Conservation (phyloP, 2,113 vertebrate genomes). For the Coptodon bakossiorum region DNA sequence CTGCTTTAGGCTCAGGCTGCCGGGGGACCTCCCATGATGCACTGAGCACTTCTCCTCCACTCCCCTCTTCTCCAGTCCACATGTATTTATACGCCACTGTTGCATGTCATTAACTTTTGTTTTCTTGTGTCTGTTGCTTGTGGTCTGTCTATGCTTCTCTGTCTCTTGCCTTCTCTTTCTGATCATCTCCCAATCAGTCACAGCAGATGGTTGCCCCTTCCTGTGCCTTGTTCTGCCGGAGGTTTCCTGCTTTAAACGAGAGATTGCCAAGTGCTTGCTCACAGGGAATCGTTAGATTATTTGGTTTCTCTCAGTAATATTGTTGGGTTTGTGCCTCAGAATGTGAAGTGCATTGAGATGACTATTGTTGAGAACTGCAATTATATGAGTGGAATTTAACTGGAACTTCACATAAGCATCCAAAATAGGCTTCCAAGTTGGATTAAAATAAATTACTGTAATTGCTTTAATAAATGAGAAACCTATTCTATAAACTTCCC, state of each 20-base stretch:
- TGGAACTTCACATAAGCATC: background rate
- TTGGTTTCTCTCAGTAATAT: background rate
- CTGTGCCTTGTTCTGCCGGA: background rate
- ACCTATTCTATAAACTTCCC: background rate
- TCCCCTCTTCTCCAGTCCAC: background rate
- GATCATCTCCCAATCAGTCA: background rate
- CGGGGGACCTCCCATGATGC: background rate
- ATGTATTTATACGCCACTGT: background rate
- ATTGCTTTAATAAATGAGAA: background rate
- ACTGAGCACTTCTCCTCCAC: background rate
- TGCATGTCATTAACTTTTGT: background rate
- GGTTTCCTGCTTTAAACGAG: background rate
- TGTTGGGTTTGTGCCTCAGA: background rate
- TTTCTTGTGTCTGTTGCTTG: background rate
- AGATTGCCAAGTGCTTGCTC: background rate
- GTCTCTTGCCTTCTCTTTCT: background rate
- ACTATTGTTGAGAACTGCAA: background rate
- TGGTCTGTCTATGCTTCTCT: background rate
- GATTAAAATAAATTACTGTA: background rate
- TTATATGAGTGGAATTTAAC: background rate
- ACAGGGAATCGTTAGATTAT: background rate
- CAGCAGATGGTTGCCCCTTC: background rate
- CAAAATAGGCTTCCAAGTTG: background rate
- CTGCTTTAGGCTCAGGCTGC: background rate
- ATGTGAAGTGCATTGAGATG: background rate